A percentile compares a stretch with the other conserved stretches of the same genome.
phyloP scores from a whole-genome alignment of 2,113 vertebrate genomes.

The Falcunculus frontatus region DNA sequence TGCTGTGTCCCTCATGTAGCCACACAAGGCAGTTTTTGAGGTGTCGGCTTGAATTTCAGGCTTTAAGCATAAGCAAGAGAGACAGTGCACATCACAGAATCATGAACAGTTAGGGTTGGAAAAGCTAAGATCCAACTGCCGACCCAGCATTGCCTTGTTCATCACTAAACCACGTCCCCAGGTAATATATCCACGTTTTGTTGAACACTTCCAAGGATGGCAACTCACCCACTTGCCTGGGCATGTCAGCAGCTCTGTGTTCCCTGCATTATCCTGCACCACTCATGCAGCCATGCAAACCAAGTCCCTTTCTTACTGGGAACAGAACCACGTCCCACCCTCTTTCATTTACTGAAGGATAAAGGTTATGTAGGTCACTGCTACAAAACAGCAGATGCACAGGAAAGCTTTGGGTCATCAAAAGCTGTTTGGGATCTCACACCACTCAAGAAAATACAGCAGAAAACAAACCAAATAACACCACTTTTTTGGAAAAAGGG shows the following conservation, averaged over 20 bases:
- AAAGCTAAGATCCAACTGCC: not conserved
- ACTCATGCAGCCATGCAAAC: not conserved
- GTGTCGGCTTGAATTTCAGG: not conserved
- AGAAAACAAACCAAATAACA: not conserved
- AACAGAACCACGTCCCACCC: not conserved
- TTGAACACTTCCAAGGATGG: not conserved
- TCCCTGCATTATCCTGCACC: not conserved
- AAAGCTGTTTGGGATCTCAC: not conserved
- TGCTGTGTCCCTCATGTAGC: not conserved
- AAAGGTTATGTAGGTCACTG: not conserved
- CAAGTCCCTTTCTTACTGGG: not conserved
- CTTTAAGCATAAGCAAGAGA: not conserved
- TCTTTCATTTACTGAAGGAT: not conserved
- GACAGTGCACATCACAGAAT: not conserved
- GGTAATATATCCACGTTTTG: rapidly evolving
- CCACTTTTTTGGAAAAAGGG: rapidly evolving
- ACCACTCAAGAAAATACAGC: not conserved
- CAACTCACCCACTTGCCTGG: not conserved
- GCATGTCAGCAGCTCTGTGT: not conserved
- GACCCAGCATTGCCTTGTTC: not conserved
- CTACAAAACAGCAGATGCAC: not conserved
- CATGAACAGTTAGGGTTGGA: not conserved
- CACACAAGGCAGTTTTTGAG: not conserved
- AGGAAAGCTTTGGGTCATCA: not conserved
- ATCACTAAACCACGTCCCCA: not conserved